Evolutionary conservation across 2,113 vertebrate species (phyloP).

Genomic region (Seriola dumerili): DNA sequence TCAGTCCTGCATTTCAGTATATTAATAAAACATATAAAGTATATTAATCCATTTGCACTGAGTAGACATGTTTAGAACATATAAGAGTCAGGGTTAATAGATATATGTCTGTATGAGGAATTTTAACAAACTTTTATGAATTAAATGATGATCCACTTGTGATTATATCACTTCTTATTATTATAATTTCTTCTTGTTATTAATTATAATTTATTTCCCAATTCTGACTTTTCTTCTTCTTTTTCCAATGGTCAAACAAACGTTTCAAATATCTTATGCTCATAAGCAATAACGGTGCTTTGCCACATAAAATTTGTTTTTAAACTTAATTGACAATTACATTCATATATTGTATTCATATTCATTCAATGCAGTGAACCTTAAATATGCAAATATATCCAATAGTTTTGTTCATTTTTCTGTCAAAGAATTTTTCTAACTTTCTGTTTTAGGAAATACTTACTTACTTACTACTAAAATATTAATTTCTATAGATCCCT

Average conservation of each 20-base stretch:
- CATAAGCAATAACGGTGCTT: not conserved
- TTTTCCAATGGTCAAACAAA: not conserved
- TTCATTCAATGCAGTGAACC: not conserved
- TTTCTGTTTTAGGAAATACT: no score
- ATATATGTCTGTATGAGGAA: not conserved
- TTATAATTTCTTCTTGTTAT: not conserved
- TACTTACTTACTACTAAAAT: no score
- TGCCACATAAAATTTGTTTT: no score
- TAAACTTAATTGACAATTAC: not conserved
- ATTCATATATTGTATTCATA: not conserved
- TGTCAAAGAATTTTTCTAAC: no score
- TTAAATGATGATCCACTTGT: not conserved
- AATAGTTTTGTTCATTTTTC: no score
- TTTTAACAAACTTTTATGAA: not conserved
- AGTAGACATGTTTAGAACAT: not conserved
- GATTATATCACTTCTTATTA: not conserved
- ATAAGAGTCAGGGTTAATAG: not conserved
- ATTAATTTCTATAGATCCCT: no score
- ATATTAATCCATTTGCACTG: not conserved
- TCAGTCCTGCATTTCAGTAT: not conserved
- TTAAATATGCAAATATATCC: not conserved
- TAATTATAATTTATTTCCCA: not conserved
- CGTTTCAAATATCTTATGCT: not conserved
- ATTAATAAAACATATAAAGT: not conserved
- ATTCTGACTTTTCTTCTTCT: not conserved